Percentiles rank a stretch among this genome's conserved stretches.
These are phyloP conservation scores for Salmo trutta DNA, from an alignment of 2,797 vertebrate species.

Conservation along the genomic window DNA sequence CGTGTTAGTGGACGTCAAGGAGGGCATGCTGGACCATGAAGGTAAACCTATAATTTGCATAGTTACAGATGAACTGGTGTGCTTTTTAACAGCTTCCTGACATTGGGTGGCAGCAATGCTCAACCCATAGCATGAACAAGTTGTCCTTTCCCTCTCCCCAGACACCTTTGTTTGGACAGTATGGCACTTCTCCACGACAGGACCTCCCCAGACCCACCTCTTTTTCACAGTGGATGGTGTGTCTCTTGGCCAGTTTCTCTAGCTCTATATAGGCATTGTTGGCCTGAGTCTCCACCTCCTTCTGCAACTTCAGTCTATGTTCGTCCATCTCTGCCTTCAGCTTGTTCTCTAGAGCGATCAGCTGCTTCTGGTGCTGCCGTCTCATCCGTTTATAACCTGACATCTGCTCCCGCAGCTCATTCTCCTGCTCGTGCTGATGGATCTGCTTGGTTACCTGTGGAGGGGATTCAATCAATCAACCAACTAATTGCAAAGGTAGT, in stretches of 20 bases:
- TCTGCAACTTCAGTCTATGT: constrained; percentile 98
- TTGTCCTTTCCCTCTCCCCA: background rate
- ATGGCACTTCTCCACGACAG: background rate
- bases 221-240: constrained; percentile 92
- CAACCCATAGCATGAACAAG: background rate
- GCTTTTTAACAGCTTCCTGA: constrained; percentile 31
- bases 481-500: background rate
- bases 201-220: constrained; percentile 79
- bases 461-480: background rate
- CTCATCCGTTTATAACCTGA: constrained; percentile 99
- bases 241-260: constrained; percentile 99
- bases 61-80: constrained; percentile 41
- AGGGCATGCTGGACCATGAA: background rate
- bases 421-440: constrained; percentile 99
- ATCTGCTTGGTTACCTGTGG: constrained; percentile 99
- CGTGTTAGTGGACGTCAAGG: background rate
- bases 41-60: background rate
- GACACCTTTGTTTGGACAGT: background rate
- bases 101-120: constrained; percentile 46
- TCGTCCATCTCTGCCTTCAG: constrained; percentile 99
- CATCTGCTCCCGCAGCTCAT: constrained; percentile 99
- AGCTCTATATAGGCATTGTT: constrained; percentile 99
- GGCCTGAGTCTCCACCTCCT: constrained; percentile 99
- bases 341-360: constrained; percentile 99
- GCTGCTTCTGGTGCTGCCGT: constrained; percentile 99